Percentiles rank a stretch among this genome's conserved stretches.
These are phyloP conservation scores for Diorhabda elongata DNA, from an alignment of 1,140 invertebrate genomes.

Conservation along the genomic window DNA sequence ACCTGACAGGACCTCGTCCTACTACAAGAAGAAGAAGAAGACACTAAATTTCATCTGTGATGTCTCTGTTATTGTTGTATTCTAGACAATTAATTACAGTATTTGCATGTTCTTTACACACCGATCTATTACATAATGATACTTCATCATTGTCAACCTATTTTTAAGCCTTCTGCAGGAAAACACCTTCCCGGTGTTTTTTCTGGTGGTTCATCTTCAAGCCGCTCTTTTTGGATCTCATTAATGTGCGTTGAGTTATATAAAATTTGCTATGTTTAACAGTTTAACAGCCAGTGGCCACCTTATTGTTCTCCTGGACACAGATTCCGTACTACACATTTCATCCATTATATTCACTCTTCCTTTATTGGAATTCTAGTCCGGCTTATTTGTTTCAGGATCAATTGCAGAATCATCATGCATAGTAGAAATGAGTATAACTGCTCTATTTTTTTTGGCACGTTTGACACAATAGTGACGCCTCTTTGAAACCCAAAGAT, in stretches of 20 bases:
- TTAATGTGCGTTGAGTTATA: conserved; percentile 32
- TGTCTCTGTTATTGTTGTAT: no score
- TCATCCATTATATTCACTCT: conserved; percentile 43
- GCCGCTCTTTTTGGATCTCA: neutral
- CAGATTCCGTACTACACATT: conserved; percentile 27
- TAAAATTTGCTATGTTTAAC: conserved; percentile 52
- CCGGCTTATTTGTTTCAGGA: conserved; percentile 38
- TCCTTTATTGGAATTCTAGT: conserved; percentile 47
- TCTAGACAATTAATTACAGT: no score
- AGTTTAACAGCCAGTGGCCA: conserved; percentile 52
- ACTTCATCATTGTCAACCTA: no score
- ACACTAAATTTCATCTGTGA: no score
- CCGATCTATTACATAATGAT: no score
- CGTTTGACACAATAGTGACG: conserved; percentile 34
- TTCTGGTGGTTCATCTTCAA: no score
- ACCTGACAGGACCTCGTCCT: no score
- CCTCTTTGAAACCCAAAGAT: conserved; percentile 35
- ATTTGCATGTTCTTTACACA: no score
- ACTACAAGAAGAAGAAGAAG: no score
- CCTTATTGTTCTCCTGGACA: conserved; percentile 48
- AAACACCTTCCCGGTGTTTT: no score
- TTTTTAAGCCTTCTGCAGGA: no score
- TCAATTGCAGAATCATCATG: conserved; percentile 17
- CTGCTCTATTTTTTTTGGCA: neutral
- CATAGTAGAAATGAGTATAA: neutral